phyloP scores from a whole-genome alignment of 2,888 invertebrate genomes.

The Coleophora flavipennella region DNA sequence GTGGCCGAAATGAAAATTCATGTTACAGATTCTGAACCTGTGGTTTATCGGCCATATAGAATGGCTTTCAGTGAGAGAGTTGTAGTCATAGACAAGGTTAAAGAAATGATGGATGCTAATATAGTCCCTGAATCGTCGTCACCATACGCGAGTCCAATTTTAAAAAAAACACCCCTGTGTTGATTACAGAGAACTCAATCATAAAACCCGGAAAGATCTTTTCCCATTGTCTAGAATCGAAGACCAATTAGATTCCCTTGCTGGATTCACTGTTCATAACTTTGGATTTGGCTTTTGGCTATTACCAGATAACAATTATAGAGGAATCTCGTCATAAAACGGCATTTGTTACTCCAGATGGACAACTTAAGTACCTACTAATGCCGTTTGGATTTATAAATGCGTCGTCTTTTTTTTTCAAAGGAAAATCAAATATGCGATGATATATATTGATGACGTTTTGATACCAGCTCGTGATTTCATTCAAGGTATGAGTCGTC shows the following conservation, averaged over 20 bases:
- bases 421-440: slow-evolving; percentile 12
- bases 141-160: slow-evolving; percentile 9
- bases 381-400: slow-evolving; percentile 39
- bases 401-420: slow-evolving; percentile 35
- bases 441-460: slow-evolving; percentile 15
- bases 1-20: slow-evolving; percentile 3
- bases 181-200: slow-evolving; percentile 4
- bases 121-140: slow-evolving; percentile 4
- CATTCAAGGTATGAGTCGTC: slow-evolving; percentile 7
- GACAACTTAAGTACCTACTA: slow-evolving; percentile 27
- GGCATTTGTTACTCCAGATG: slow-evolving; percentile 1
- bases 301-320: neutral
- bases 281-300: neutral
- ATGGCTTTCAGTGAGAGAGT: neutral
- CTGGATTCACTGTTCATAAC: neutral
- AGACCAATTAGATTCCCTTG: slow-evolving; percentile 4
- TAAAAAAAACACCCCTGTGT: slow-evolving; percentile 4
- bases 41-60: slow-evolving; percentile 2
- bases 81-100: slow-evolving; percentile 1
- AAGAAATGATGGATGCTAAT: slow-evolving; percentile 2
- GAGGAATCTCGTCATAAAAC: neutral
- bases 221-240: slow-evolving; percentile 6
- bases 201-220: slow-evolving; percentile 4
- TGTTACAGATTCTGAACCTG: neutral
- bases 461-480: slow-evolving; percentile 8